A percentile compares a stretch with the other conserved stretches of the same genome.
phyloP scores from a whole-genome alignment of 2,888 invertebrate species.

The Mechanitis messenoides region DNA sequence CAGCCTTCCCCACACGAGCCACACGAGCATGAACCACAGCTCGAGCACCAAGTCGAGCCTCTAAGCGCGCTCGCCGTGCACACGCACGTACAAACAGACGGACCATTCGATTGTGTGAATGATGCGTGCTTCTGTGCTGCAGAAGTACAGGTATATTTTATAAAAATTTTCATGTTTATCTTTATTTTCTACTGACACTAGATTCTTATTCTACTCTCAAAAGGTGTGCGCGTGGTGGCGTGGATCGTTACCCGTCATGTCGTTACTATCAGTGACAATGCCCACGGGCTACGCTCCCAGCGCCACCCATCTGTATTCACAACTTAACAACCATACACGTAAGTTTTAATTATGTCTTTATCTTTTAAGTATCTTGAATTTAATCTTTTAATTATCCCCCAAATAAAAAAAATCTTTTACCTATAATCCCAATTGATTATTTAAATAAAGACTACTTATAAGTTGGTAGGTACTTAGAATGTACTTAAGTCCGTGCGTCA shows the following conservation, averaged over 20 bases:
- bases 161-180: not conserved
- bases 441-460: too few relatives aligned
- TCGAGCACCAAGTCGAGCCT: slow-evolving; percentile 20
- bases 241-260: slow-evolving; percentile 70
- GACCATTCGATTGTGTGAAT: slow-evolving; percentile 58
- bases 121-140: slow-evolving; percentile 62
- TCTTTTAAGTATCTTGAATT: too few relatives aligned
- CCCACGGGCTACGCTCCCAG: slow-evolving; percentile 81
- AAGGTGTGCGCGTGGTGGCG: slow-evolving; percentile 65
- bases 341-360: slow-evolving; percentile 32
- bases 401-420: too few relatives aligned
- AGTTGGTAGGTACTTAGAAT: too few relatives aligned
- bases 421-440: too few relatives aligned
- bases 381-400: too few relatives aligned
- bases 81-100: slow-evolving; percentile 55
- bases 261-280: slow-evolving; percentile 77
- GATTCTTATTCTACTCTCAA: not conserved
- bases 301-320: slow-evolving; percentile 71
- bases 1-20: slow-evolving; percentile 22
- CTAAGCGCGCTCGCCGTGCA: slow-evolving; percentile 46
- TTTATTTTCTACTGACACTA: not conserved
- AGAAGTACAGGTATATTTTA: slow-evolving; percentile 46
- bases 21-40: slow-evolving; percentile 44
- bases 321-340: slow-evolving; percentile 65
- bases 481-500: too few relatives aligned